Base-by-base conservation (phyloP, 2,888 invertebrate genomes). In the Molorchus minor region DNA sequence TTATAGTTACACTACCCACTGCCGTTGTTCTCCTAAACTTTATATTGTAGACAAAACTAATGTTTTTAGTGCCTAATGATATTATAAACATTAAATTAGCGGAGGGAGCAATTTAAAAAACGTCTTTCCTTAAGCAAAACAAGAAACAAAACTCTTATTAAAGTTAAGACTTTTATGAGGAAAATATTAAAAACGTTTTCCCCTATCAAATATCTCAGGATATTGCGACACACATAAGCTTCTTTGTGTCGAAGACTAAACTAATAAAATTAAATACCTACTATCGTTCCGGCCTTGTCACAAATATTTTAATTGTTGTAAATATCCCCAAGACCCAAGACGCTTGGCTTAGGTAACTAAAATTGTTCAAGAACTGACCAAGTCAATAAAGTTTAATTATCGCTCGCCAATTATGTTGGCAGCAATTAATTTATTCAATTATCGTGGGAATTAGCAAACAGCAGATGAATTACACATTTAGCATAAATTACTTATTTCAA, bases 341-440 rank as follows among this genome's bases (percentile, higher is more conserved):
- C 12, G 33, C 30, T 30, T 19, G 41, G 41, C 52, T 52, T 52
- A 20, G 29, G 52, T 33, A 52, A 52, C 41, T 17, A 41, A 12
- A 30, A 41, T 52, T 41, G 33, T 17, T 52, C 52, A 52, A 52
- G 30, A 52, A 41, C 30, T 45, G 44, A 53, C 43, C 53, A 13
- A 35, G 7, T 12, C 53, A 53, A 53, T 53, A 53, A 41, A 53
- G 36, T 33, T 33, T 54, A 44, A 54, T 44, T 54, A 54, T 54
- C 29, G 54, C 43, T 45, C 25, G 36, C 44, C 54, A 54, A 54
- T 54, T 36, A 54, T 25, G 54, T 41, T 38, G 54, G 29, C 35
- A 54, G 44, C 17, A 25, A 15, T 44, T 35, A 54, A 54, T 54
- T 44, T 10, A 35, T 44, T 54, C 36, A 15, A 54, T 54, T 54